Conservation (phyloP, 2,113 vertebrate genomes). For the Excalfactoria chinensis region DNA sequence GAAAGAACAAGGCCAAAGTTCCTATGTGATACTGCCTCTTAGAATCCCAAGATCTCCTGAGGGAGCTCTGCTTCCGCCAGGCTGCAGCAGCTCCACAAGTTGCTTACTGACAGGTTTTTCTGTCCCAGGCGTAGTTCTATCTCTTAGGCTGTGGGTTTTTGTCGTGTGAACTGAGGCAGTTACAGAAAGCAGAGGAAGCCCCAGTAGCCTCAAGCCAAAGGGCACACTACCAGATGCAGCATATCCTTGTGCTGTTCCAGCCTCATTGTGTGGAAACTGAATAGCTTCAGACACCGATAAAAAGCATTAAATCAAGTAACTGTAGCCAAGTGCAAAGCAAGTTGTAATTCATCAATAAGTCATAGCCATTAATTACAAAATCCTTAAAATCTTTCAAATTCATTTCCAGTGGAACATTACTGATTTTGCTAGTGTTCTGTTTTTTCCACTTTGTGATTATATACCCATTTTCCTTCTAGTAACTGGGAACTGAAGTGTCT, state of each 20-base stretch:
- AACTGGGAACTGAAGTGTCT: background rate
- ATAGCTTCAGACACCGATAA: background rate
- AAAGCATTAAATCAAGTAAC: conserved; percentile 1
- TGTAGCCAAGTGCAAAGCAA: background rate
- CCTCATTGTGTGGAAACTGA: no score
- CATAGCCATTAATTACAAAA: background rate
- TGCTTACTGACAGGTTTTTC: rapidly evolving
- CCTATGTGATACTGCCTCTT: background rate
- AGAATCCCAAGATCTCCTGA: background rate
- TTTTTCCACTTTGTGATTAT: background rate
- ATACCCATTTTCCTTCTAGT: background rate
- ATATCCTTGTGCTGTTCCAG: background rate
- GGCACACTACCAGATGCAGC: rapidly evolving
- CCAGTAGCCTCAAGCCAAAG: background rate
- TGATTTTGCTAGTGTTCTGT: background rate
- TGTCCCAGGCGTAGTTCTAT: background rate
- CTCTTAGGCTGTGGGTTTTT: rapidly evolving
- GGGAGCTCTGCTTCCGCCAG: background rate
- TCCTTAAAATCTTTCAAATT: background rate
- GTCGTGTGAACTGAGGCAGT: background rate
- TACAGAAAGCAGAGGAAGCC: background rate
- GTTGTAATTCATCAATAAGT: conserved; percentile 18
- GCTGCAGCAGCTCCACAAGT: background rate
- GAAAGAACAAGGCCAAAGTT: background rate
- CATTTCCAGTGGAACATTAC: background rate